These are phyloP conservation scores for Caenorhabditis brenneri DNA, from an alignment of 1,140 invertebrate genomes.

Conservation along the genomic window DNA sequence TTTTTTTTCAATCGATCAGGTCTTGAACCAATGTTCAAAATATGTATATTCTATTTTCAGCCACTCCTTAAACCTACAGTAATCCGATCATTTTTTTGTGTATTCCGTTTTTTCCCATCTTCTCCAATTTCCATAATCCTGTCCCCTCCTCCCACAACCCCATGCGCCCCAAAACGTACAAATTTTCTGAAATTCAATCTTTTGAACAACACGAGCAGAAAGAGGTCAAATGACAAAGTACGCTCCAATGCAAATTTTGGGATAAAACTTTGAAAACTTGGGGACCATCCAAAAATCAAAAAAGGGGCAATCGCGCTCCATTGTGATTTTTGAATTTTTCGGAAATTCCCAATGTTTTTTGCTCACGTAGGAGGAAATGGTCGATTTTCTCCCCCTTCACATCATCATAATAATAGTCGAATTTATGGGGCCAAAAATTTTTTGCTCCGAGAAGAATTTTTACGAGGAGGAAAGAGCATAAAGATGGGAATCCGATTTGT, in stretches of 20 bases:
- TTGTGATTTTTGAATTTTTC: neutral
- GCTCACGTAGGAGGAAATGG: too few relatives aligned
- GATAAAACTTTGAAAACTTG: too few relatives aligned
- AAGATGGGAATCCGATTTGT: slow-evolving; percentile 16
- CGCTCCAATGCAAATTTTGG: too few relatives aligned
- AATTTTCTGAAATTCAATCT: neutral
- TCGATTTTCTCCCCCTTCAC: too few relatives aligned
- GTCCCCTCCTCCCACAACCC: neutral
- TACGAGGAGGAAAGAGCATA: neutral
- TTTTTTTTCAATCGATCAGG: neutral
- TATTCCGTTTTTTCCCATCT: neutral
- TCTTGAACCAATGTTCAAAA: neutral
- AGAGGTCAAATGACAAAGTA: too few relatives aligned
- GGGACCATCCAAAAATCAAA: too few relatives aligned
- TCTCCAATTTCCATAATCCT: slow-evolving; percentile 38
- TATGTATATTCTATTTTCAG: neutral
- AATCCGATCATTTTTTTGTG: neutral
- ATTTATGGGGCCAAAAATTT: slow-evolving; percentile 22
- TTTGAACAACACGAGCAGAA: too few relatives aligned
- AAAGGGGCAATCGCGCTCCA: too few relatives aligned
- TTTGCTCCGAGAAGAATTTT: neutral
- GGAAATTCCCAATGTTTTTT: too few relatives aligned
- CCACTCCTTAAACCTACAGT: neutral
- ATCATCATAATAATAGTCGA: slow-evolving; percentile 23
- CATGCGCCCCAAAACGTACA: neutral